Evolutionary conservation across 2,113 vertebrate genomes (phyloP).

Genomic region (Ailuropoda melanoleuca): DNA sequence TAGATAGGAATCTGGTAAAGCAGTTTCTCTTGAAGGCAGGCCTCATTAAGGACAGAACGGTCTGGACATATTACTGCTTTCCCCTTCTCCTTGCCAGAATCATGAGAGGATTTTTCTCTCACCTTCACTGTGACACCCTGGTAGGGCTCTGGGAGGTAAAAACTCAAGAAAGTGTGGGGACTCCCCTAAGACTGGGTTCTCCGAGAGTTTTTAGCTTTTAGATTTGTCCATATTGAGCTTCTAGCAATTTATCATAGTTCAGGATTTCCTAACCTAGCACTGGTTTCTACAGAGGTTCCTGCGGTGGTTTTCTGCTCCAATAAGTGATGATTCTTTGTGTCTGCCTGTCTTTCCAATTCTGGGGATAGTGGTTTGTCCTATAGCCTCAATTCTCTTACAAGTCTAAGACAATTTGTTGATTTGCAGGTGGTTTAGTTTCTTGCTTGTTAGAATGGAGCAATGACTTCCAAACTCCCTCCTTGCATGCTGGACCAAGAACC

Average conservation of each 20-base stretch:
- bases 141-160: background rate
- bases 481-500: background rate
- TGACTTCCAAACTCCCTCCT: background rate
- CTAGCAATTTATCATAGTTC: background rate
- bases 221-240: background rate
- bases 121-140: background rate
- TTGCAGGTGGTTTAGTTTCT: background rate
- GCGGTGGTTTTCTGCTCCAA: background rate
- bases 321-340: background rate
- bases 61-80: background rate
- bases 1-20: background rate
- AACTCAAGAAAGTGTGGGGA: background rate
- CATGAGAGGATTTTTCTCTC: background rate
- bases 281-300: background rate
- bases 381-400: background rate
- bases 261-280: background rate
- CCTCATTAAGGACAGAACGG: background rate
- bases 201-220: background rate
- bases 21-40: background rate
- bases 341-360: background rate
- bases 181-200: background rate
- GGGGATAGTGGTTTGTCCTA: background rate
- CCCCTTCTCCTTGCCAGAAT: background rate
- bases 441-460: background rate
- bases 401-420: background rate